Base-by-base conservation (phyloP, 1,140 invertebrate genomes). In the Sitodiplosis mosellana region DNA sequence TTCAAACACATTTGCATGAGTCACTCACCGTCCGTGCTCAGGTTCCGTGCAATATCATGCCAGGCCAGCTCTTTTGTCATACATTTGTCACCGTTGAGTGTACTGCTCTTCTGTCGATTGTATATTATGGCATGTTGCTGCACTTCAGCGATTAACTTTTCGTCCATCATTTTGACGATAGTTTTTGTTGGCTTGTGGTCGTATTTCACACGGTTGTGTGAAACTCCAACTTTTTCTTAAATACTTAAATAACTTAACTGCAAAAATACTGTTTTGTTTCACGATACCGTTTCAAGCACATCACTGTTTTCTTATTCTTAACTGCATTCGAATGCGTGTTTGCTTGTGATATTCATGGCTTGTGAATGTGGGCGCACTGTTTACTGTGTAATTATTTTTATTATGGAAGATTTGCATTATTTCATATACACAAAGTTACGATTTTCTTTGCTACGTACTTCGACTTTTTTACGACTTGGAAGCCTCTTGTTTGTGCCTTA, bases 51-150 rank as follows among this genome's bases (percentile, higher is more conserved):
- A 42, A 64, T 63, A 33, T 57, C 48, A 33, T 55, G 51, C 61
- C 61, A 64, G 18, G 61, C 61, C 34, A 62, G 57, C 46, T 64
- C 61, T 53, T 64, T 64, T 17, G 58, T 63, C 47, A 61, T 61
- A 47, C 63, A 63, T 48, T 64, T 63, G 18, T 49, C 46, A 43
- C 57, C 59, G 21, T 57, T 56, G 48, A 60, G 61, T 12, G 61
- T 47, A 48, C 59, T 63, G 53, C 63, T 63, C 47, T 63, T 64
- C 49, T 64, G 61, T 14, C 61, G 49, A 54, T 64, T 64, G 46
- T 54, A 64, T 6, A 64, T 64, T 12, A 64, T 61, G 12, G 58
- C 61, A 47, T 63, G 61, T 10, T 59, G 56, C 15, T 59, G 58
- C 18, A 64, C 61, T 52, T 64, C 61, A 48, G 59, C 59, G 47